Evolutionary conservation across 2,888 invertebrate species (phyloP), one percentile per base, ranked within the genome.

Genomic region (Hermaeophaga mercurialis): DNA sequence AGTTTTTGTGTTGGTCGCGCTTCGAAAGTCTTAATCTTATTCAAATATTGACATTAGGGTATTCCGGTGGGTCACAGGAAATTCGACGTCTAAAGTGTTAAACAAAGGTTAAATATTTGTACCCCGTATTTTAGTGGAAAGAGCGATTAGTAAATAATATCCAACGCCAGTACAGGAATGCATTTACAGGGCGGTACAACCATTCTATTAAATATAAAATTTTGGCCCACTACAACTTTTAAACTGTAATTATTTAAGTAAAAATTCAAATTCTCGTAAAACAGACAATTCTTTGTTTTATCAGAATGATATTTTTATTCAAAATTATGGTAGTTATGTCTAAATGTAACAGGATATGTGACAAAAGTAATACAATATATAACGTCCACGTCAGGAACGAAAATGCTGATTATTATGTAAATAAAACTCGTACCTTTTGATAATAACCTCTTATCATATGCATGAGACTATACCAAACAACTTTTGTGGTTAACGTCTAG

Each of bases 21-120:
- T n/a, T n/a, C n/a, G n/a, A n/a, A n/a, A n/a, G n/a, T n/a, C n/a
- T n/a, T n/a, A n/a, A n/a, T n/a, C n/a, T n/a, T n/a, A 22, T 22
- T 5, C 6, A 22, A 5, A 22, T 22, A 6, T 22, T 22, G 22
- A 55, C 43, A 43, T n/a, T n/a, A n/a, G n/a, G n/a, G n/a, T n/a
- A n/a, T n/a, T n/a, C n/a, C n/a, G n/a, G n/a, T 45, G 56, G 56
- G 72, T 69, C 68, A 69, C 71, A 72, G 72, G 71, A 73, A 71
- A 70, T 68, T 62, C 64, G 63, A 66, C 63, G 65, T 63, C 61
- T n/a, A 64, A 66, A 66, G 69, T 69, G 69, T 71, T 70, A 71
- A 22, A 71, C 67, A 67, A 69, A 70, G 67, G 69, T 71, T 70
- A 70, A 71, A 70, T 70, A 71, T 70, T 72, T 71, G 69, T 66